A percentile compares a stretch with the other conserved stretches of the same genome.
These are phyloP conservation scores for Tapirus indicus DNA, from an alignment of 2,797 vertebrate species.

Conservation along the genomic window DNA sequence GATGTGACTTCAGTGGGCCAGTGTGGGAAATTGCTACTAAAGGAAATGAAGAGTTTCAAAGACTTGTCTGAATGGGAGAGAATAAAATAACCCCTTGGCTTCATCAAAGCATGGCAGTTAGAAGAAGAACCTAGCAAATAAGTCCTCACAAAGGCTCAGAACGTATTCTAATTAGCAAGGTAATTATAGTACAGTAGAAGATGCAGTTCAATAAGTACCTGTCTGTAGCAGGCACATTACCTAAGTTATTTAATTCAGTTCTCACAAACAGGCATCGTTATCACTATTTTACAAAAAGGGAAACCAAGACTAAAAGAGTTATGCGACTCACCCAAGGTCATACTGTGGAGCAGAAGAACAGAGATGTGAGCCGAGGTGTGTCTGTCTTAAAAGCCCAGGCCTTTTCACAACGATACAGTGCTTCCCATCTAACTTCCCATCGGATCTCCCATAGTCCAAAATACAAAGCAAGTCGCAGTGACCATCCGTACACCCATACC, in stretches of 20 bases:
- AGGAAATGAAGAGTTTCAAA: conserved; percentile 46
- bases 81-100: background rate
- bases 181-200: background rate
- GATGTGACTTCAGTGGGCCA: conserved; percentile 60
- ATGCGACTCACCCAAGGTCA: background rate
- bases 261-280: background rate
- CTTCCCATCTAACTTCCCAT: background rate
- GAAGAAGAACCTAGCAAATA: background rate
- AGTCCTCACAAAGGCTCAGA: background rate
- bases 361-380: background rate
- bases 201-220: rapidly evolving
- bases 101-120: too few relatives aligned
- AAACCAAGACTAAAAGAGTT: background rate
- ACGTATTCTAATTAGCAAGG: background rate
- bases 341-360: background rate
- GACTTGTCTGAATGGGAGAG: background rate
- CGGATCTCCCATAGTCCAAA: background rate
- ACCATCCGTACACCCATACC: rapidly evolving
- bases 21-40: conserved; percentile 76
- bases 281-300: background rate
- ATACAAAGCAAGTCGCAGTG: background rate
- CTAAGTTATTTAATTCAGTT: background rate
- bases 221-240: background rate
- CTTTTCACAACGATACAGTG: background rate
- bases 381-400: background rate